A percentile compares a stretch with the other conserved stretches of the same genome.
Conservation (phyloP, 2,113 vertebrate genomes). For the Daphoenositta chrysoptera region DNA sequence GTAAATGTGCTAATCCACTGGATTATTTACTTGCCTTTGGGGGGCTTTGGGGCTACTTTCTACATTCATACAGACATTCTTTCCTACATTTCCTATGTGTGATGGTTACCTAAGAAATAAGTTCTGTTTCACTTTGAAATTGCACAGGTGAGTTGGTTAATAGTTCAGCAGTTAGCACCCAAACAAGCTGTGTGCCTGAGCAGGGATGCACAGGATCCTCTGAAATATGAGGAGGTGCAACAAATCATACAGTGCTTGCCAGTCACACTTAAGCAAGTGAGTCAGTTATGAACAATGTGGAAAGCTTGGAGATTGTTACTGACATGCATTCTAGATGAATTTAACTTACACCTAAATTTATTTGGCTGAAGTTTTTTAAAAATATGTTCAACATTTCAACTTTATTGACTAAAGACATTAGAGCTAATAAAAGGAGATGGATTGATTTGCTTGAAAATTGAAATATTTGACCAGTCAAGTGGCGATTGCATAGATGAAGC, state of each 20-base stretch:
- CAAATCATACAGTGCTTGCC: neutral
- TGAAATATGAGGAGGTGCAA: neutral
- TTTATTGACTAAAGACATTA: neutral
- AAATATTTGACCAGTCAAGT: neutral
- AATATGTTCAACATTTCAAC: neutral
- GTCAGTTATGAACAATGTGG: too few relatives aligned
- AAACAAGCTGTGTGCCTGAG: neutral
- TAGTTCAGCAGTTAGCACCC: neutral
- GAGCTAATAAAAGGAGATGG: neutral
- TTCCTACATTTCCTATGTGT: rapidly evolving
- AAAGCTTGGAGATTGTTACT: neutral
- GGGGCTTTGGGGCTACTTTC: neutral
- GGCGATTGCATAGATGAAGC: rapidly evolving
- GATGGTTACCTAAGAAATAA: neutral
- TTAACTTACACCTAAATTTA: neutral
- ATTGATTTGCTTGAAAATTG: neutral
- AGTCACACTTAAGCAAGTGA: neutral
- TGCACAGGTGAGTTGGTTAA: neutral
- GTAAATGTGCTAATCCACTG: neutral
- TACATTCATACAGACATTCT: neutral
- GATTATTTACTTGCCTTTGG: neutral
- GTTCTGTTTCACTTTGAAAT: neutral
- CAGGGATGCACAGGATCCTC: neutral
- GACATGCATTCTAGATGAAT: neutral
- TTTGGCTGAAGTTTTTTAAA: neutral